phyloP scores from a whole-genome alignment of 2,797 vertebrate species.

The Neomorphus geoffroyi region DNA sequence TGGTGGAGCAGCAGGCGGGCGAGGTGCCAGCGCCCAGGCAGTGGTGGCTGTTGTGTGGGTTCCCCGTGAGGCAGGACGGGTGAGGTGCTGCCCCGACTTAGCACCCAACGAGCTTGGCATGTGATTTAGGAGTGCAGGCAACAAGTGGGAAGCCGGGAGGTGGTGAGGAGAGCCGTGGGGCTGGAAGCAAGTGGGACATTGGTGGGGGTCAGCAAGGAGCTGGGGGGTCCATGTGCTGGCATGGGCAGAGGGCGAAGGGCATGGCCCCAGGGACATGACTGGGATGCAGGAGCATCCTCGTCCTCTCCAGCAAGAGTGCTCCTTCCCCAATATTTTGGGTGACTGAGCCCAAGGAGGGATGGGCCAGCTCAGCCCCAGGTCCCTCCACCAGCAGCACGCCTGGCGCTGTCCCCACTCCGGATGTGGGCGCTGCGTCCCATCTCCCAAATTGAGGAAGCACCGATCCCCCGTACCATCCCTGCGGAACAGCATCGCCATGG shows the following conservation, averaged over 20 bases:
- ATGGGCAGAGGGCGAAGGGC: neutral
- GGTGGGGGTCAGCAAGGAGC: neutral
- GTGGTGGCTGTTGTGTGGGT: neutral
- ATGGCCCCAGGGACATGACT: fast-evolving
- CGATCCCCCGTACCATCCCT: constrained; percentile 22
- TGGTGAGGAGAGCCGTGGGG: neutral
- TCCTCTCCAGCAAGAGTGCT: neutral
- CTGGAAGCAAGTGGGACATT: fast-evolving
- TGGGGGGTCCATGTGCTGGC: fast-evolving
- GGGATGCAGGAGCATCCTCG: neutral
- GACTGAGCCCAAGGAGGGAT: neutral
- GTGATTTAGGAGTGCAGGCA: neutral
- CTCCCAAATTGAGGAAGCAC: neutral
- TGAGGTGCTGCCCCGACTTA: neutral
- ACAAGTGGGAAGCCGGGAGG: neutral
- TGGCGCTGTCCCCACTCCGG: neutral
- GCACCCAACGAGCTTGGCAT: neutral
- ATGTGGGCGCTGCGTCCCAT: neutral
- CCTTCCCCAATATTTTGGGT: neutral
- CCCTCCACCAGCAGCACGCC: neutral
- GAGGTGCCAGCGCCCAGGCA: neutral
- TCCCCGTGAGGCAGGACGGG: neutral
- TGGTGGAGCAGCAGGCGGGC: neutral
- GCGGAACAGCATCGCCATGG: constrained; percentile 16
- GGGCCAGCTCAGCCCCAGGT: neutral